phyloP scores from a whole-genome alignment of 1,140 invertebrate species.

The Lordiphosa stackelbergi region DNA sequence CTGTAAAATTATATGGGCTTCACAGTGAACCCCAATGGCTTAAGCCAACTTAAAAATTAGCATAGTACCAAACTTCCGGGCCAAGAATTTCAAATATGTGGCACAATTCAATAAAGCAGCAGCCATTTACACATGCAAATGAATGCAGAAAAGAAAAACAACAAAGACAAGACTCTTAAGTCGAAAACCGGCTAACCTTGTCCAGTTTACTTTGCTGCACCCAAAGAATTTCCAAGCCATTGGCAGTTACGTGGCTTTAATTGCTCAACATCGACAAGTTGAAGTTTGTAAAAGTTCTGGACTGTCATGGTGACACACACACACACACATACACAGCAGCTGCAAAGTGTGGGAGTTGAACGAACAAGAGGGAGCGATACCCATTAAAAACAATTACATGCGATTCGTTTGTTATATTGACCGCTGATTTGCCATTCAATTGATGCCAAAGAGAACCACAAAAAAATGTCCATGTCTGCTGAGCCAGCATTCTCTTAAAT shows the following conservation, averaged over 20 bases:
- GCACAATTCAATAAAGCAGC: conserved; percentile 64
- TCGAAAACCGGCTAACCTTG: conserved; percentile 66
- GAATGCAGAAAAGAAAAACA: conserved; percentile 23
- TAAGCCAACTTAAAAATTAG: conserved; percentile 15
- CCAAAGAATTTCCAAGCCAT: conserved; percentile 67
- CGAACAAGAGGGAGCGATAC: conserved; percentile 7
- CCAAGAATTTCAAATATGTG: conserved; percentile 68
- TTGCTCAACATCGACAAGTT: conserved; percentile 31
- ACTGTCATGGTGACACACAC: conserved; percentile 49
- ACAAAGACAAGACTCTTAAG: conserved; percentile 4
- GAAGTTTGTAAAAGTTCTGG: conserved; percentile 22
- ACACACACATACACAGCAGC: conserved; percentile 21
- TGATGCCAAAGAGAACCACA: conserved; percentile 36
- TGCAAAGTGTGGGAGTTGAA: conserved; percentile 32
- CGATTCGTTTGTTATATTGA: conserved; percentile 26
- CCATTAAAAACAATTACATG: conserved; percentile 67
- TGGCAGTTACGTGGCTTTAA: conserved; percentile 63
- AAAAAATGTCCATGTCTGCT: conserved; percentile 26
- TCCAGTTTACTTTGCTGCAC: conserved; percentile 57
- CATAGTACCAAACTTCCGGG: conserved; percentile 48
- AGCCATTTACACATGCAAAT: conserved; percentile 24
- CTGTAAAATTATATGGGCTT: conserved; percentile 57
- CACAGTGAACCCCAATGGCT: conserved; percentile 23
- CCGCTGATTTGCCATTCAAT: conserved; percentile 43
- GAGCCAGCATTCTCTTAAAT: conserved; percentile 30